Evolutionary conservation across 2,888 invertebrate species (phyloP).

Genomic region (Marasmarcha lunaedactyla): DNA sequence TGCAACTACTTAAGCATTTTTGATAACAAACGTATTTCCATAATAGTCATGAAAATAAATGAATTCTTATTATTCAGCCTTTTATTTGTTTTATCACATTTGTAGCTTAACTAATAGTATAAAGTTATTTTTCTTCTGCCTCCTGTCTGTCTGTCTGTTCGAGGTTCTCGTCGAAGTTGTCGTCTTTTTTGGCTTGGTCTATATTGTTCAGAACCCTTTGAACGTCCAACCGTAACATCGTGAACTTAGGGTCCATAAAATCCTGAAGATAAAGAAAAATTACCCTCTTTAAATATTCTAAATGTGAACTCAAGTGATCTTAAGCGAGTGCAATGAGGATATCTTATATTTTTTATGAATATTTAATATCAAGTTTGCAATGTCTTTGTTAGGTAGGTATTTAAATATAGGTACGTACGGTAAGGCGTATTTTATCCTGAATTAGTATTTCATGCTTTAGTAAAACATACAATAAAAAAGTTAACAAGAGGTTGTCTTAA

Average conservation of each 20-base stretch:
- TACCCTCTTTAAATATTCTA: too few species aligned
- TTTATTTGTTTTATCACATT: slow-evolving; percentile 32
- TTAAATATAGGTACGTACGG: too few species aligned
- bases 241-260: slow-evolving; percentile 59
- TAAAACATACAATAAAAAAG: too few species aligned
- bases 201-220: slow-evolving; percentile 54
- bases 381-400: too few species aligned
- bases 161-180: slow-evolving; percentile 19
- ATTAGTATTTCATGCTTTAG: too few species aligned
- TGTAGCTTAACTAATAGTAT: slow-evolving; percentile 7
- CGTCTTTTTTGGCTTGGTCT: slow-evolving; percentile 31
- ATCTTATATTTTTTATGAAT: too few species aligned
- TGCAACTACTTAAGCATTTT: slow-evolving; percentile 34
- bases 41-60: slow-evolving; percentile 50
- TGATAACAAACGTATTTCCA: slow-evolving; percentile 42
- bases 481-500: too few species aligned
- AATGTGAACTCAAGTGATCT: too few species aligned
- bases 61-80: slow-evolving; percentile 50
- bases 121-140: too few species aligned
- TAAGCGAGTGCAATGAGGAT: too few species aligned
- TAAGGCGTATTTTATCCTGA: too few species aligned
- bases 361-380: too few species aligned
- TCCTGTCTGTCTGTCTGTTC: background rate
- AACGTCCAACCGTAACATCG: slow-evolving; percentile 58
- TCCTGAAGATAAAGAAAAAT: slow-evolving; percentile 53